Evolutionary conservation across 1,140 invertebrate species (phyloP).

Genomic region (Cryptotermes secundus): DNA sequence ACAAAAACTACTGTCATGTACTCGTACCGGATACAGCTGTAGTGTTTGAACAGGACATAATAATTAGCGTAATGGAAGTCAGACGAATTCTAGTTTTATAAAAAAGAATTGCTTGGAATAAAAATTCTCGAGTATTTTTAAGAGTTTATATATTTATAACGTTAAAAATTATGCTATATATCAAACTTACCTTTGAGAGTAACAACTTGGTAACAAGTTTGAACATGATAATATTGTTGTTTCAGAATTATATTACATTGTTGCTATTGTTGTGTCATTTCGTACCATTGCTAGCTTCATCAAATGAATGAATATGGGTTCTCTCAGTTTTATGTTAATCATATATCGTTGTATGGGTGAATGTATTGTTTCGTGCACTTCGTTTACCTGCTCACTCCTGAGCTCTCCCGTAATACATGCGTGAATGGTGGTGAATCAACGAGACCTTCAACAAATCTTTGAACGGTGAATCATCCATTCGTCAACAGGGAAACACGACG

Average conservation of each 20-base stretch:
- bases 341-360: too few species aligned
- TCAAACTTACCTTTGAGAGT: not conserved
- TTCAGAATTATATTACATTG: conserved; percentile 22
- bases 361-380: not conserved
- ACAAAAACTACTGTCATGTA: not conserved
- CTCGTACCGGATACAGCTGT: not conserved
- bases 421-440: conserved; percentile 8
- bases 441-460: conserved; percentile 16
- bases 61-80: too few species aligned
- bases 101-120: too few species aligned
- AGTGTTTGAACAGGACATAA: not conserved
- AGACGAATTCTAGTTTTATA: too few species aligned
- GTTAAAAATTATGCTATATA: not conserved
- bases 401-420: conserved; percentile 32
- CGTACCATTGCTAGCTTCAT: too few species aligned
- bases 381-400: not conserved
- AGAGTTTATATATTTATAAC: too few species aligned
- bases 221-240: not conserved
- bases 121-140: too few species aligned
- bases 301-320: too few species aligned
- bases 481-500: not conserved
- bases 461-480: conserved; percentile 14
- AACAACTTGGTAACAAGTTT: conserved; percentile 22
- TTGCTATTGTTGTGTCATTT: conserved; percentile 35
- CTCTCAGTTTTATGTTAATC: too few species aligned